Evolutionary conservation across 2,888 invertebrate species (phyloP), one percentile per base, ranked within the genome.

Genomic region (Amphipyra berbera): DNA sequence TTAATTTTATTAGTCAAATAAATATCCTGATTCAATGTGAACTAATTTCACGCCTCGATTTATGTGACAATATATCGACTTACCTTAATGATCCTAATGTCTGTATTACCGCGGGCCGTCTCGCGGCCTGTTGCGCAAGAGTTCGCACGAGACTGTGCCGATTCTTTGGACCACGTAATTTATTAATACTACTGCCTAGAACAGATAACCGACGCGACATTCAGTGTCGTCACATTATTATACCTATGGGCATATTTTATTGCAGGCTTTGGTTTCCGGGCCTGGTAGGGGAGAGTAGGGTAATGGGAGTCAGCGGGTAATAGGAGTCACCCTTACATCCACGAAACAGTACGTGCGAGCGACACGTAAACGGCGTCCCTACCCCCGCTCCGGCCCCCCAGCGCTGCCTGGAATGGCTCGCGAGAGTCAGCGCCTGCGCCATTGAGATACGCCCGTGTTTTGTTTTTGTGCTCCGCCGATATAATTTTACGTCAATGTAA

Each of bases 61-160:
- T 40, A 56, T 61, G 30, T 21, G 13, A 58, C 49, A 64, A 9
- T 61, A 40, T 40, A 48, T 71, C 0, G 48, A 77, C 83, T 80
- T 75, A 85, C 86, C 79, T 80, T 83, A 45, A 53, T 67, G 53
- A 56, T 61, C 59, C 66, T 62, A 68, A 72, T 64, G 42, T 59
- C 30, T 50, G 42, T 75, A 44, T 56, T 30, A 61, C 53, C 60
- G 53, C 69, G 69, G 82, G 79, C 82, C 81, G 84, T 76, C 79
- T 76, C 68, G 75, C 88, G 89, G 88, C 89, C 89, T 87, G 90
- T 93, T 93, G 90, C 90, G 93, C 91, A 94, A 94, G 90, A 85
- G 90, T 80, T 88, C 85, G 78, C 91, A 90, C 91, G 82, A 88
- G 91, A 94, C 94, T 94, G 93, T 86, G 92, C 86, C 84, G 88